These are phyloP conservation scores for Talpa occidentalis DNA, from an alignment of 2,113 vertebrate species.

Conservation along the genomic window DNA sequence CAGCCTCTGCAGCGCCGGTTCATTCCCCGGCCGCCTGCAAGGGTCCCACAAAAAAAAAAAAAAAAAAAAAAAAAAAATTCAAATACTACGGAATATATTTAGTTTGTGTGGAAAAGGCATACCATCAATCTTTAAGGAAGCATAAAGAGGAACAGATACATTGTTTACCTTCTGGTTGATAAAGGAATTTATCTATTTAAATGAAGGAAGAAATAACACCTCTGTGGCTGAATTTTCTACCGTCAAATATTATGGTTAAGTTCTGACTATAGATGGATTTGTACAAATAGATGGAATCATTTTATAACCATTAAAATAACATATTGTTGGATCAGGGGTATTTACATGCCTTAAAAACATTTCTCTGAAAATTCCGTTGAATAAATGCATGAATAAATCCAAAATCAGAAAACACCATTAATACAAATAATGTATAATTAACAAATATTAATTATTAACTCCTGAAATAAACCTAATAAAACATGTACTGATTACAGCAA, in stretches of 20 bases:
- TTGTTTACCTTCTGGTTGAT: not conserved
- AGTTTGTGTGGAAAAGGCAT: not conserved
- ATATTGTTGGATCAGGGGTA: not conserved
- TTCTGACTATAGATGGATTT: not conserved
- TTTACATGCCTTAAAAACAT: not conserved
- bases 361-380: conserved; percentile 18
- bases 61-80: too few relatives aligned
- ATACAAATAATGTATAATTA: conserved; percentile 36
- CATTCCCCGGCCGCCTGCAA: too few relatives aligned
- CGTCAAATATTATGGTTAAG: not conserved
- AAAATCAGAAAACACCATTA: conserved; percentile 6
- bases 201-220: conserved; percentile 1
- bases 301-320: not conserved
- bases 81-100: conserved; percentile 4
- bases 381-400: not conserved
- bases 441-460: conserved; percentile 29
- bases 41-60: too few relatives aligned
- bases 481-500: not conserved
- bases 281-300: not conserved
- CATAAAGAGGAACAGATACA: not conserved
- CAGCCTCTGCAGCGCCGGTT: too few relatives aligned
- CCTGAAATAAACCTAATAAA: conserved; percentile 25
- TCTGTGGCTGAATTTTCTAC: conserved; percentile 1
- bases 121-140: not conserved
- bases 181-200: not conserved